Conservation (phyloP, 2,888 invertebrate species). For the Hedychridium roseum region DNA sequence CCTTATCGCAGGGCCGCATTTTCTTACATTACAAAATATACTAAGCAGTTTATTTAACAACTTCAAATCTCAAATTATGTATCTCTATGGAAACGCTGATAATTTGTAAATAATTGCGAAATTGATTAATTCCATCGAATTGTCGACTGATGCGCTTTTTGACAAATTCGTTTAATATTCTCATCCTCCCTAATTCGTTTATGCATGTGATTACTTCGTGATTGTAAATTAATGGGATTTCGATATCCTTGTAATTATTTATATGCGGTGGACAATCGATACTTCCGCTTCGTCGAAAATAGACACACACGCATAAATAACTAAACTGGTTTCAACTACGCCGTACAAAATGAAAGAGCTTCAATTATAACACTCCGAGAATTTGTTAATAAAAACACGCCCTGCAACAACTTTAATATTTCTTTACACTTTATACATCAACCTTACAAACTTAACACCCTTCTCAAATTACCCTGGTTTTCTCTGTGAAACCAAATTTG, state of each 20-base stretch:
- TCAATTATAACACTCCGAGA: no score
- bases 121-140: neutral
- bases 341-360: no score
- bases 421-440: no score
- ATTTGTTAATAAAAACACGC: no score
- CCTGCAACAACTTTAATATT: no score
- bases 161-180: neutral
- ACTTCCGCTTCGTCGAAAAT: conserved; percentile 3
- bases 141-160: no score
- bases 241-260: conserved; percentile 33
- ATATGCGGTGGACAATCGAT: conserved; percentile 22
- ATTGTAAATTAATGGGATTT: conserved; percentile 38
- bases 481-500: no score
- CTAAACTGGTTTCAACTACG: no score
- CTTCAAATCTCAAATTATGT: conserved; percentile 15
- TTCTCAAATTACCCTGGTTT: no score
- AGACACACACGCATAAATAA: neutral
- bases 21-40: neutral
- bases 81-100: conserved; percentile 1
- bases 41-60: neutral
- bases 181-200: conserved; percentile 8
- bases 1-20: no score
- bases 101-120: neutral
- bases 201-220: conserved; percentile 26
- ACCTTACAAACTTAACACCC: no score